Evolutionary conservation across 2,797 vertebrate genomes (phyloP), one percentile per base, ranked within the genome.

Genomic region (Pristis pectinata): DNA sequence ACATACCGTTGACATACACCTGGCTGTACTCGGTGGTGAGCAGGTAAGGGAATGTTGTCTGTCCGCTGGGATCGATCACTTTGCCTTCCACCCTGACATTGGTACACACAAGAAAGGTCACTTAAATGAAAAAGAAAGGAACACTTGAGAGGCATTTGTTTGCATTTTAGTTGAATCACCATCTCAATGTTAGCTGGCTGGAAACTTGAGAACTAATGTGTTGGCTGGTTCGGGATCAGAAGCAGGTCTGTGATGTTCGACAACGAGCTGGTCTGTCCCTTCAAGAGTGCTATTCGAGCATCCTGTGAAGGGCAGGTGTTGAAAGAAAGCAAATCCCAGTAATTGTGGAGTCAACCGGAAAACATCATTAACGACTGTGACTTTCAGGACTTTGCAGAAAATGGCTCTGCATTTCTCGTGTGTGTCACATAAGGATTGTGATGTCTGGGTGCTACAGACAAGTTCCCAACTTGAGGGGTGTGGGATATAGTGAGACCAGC

Each of bases 71-170:
- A 1, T 95, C 80, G 10, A 83, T n/a, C 61, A 67, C 19, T 91
- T 64, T 64, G 94, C 53, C 95, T 95, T 97, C 53, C 76, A 97
- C 1, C 95, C 95, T 96, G 94, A 98, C 95, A 13, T 96, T 95
- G 30, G 96, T 97, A 61, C 96, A 97, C 5, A 98, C 97, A 0
- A 97, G 93, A 22, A 97, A 95, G 0, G 96, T 96, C 95, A 97
- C 97, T 96, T 94, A 56, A 59, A 85, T 59, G 41, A 76, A n/a
- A 87, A 96, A 94, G 17, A 95, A 0, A 94, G 7, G 95, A 95
- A 27, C 83, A 22, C 72, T 49, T 91, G 56, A 77, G 9, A 89
- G 70, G 30, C n/a, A 59, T 30, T 49, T 44, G 27, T 89, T 41
- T 83, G 7, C 49, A 53, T 83, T 91, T 91, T 59, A 19, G 11